Evolutionary conservation across 2,888 invertebrate genomes (phyloP), one percentile per base, ranked within the genome.

Genomic region (Ectemnius lituratus): DNA sequence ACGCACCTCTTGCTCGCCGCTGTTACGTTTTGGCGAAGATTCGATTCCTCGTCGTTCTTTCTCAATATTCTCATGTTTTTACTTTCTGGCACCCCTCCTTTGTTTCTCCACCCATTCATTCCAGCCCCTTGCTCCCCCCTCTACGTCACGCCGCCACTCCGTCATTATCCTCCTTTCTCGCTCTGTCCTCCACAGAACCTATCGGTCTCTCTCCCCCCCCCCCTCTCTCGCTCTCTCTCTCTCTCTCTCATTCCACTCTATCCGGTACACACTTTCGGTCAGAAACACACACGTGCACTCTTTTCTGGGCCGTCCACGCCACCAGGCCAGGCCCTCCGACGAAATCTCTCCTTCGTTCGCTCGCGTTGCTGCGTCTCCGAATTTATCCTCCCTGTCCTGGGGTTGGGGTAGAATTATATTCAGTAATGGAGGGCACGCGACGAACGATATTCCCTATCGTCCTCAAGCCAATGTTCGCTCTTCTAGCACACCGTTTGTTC

Each of bases 351-450:
- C 46, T 57, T 4, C 37, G 37, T 37, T 60, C 58, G 63, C 57
- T 63, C 16, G 47, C 60, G n/a, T 16, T n/a, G n/a, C n/a, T 52
- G n/a, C n/a, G 52, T 16, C 14, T 46, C 28, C 46, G 56, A 49
- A 69, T 69, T 63, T 52, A 14, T 72, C 71, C 57, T 58, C 62
- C 56, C 47, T 62, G 65, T 66, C 67, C 73, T 75, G 77, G 76
- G 77, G 70, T 82, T 83, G 73, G 65, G 84, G 84, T 85, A 84
- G 83, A 87, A 84, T 85, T 84, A 74, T 84, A 74, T 82, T 78
- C 81, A 76, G 77, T 84, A 85, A 85, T 81, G 85, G 83, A 85
- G 79, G 84, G 85, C 76, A 74, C 70, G 70, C 79, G 76, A 76
- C 76, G 76, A 78, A 76, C 76, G 69, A 80, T 72, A 79, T 46